Evolutionary conservation across 2,888 invertebrate genomes (phyloP), one percentile per base, ranked within the genome.

Genomic region (Cacoxenus indagator): DNA sequence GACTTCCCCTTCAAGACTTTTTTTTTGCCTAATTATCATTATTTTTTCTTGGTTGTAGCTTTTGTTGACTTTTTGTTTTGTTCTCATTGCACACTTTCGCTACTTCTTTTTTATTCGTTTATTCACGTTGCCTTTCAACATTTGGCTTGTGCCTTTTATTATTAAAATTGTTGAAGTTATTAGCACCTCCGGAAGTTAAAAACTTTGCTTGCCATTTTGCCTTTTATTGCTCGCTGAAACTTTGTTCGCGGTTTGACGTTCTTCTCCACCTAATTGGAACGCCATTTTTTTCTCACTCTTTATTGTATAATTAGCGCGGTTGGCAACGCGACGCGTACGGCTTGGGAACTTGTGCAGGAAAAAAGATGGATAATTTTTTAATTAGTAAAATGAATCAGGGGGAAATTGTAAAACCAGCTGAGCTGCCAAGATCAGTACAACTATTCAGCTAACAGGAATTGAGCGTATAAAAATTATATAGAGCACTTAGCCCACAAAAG

Each of bases 111-210:
- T 62, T 19, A 29, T 45, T 62, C 46, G 11, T 62, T 45, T 43
- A 37, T 37, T 37, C 37, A 14, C 9, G 37, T 37, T 11, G 37
- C 14, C 37, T 37, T 37, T 37, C 37, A 37, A 37, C 22, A 1
- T 51, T 51, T 37, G 31, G 11, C n/a, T 9, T 14, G 11, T 14
- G 67, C 67, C 69, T 72, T 74, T 80, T 74, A 22, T 75, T 77
- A 78, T 78, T 80, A 76, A 77, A 80, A 80, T 82, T 74, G 78
- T 82, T 76, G 78, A 82, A 80, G 82, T 80, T 80, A 82, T 80
- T 80, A 80, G 78, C 79, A 80, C 79, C 79, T 82, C 80, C 77
- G 82, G 78, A 82, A 80, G 80, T 80, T 80, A 80, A 81, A 82
- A 80, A 76, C 14, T 27, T 51, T 14, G 51, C 19, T 17, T 11